Base-by-base conservation (phyloP, 53 echinoderm and acorn worm species). In the Paracentrotus lividus region DNA sequence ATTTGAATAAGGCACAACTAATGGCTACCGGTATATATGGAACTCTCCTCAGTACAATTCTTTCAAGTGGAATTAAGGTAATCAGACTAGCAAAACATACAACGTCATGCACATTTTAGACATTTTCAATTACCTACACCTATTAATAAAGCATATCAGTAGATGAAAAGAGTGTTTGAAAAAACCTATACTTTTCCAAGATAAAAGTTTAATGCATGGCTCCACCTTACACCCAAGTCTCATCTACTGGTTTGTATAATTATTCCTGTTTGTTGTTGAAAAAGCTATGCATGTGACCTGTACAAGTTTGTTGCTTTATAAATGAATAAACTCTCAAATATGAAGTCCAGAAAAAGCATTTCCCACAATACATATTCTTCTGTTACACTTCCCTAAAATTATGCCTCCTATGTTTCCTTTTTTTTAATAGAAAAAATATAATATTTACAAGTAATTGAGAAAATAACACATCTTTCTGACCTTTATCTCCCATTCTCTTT, bases 401-500 rank as follows among this genome's bases (percentile, higher is more conserved):
- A 81, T 47, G 81, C 81, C 47, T 81, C 47, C 47, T 26, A 4
- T 72, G 21, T 38, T 14, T 36, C 6, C 47, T 24, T 81, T 45
- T 81, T 81, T 72, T 10, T n/a, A n/a, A n/a, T 72, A 47, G 44
- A 81, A 81, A 81, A 81, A 81, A 81, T 81, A 81, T 81, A n/a
- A 81, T 47, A 81, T 81, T 44, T 81, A 81, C 47, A 44, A 45
- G 12, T n/a, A 47, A 45, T 45, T 47, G n/a, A 47, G 81, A 81
- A 72, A 72, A 81, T 47, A 81, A 81, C 47, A 47, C 9, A 32
- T 2, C 44, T 45, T n/a, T 81, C 81, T 47, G 45, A 47, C 47
- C 27, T 23, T 47, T 1, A n/a, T 9, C 2, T 81, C 45, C 72
- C 72, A 38, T 36, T 40, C 21, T 40, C 20, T 72, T 72, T 18